Evolutionary conservation across 2,113 vertebrate genomes (phyloP), one percentile per base, ranked within the genome.

Genomic region (Tachysurus fulvidraco): DNA sequence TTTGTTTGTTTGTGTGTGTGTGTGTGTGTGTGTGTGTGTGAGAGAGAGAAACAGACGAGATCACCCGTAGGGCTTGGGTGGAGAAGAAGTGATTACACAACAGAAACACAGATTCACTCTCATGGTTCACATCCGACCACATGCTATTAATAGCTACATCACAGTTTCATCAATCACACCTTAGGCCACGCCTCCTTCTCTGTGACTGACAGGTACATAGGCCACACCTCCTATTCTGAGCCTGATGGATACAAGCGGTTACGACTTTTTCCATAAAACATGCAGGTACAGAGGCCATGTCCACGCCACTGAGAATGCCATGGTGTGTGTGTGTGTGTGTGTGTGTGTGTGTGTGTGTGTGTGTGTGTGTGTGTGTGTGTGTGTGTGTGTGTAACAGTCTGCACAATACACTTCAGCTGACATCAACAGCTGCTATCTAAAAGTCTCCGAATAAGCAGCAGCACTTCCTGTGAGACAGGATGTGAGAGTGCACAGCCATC

Each of bases 401-500:
- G 2, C 11, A 8, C 41, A 55, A 21, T n/a, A 36, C 3, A 4
- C 64, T 44, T 50, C 67, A 10, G 67, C 16, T 12, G 71, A 52
- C 46, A 52, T n/a, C 1, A 25, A 82, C 36, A 65, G 62, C 82
- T 36, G 67, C 55, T 85, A 76, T 52, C 44, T 17, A 65, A 83
- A 88, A 77, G 36, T 36, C 79, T 57, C 16, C 11, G 44, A 46
- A 54, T 25, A 54, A 62, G 25, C 85, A 74, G 52, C 25, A 67
- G 59, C n/a, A 87, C 88, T 85, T 89, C 85, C 88, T 78, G 88
- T 85, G 21, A 85, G 21, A 81, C 77, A 78, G 83, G 83, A 87
- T 60, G 65, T 78, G 71, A 85, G 73, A 54, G 81, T 28, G 52
- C 46, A 16, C 41, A 28, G 64, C 77, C 60, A 17, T 85, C 60